Conservation (phyloP, 23 tunicate species). For the Botrylloides violaceus region DNA sequence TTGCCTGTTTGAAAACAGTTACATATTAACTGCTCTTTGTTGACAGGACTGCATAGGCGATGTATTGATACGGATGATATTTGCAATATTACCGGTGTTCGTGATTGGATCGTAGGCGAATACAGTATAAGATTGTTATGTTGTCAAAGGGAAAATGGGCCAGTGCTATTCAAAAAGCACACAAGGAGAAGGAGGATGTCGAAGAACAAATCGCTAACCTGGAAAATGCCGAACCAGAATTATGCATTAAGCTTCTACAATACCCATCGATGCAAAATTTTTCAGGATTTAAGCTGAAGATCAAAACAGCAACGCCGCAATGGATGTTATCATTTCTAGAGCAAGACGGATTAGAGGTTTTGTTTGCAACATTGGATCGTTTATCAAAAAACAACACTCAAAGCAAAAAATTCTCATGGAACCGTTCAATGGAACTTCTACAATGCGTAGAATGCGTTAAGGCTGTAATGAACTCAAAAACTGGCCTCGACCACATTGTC, state of each 20-base stretch:
- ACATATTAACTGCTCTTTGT: background rate
- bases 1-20: background rate
- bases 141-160: conserved; percentile 41
- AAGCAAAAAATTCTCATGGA: conserved; percentile 30
- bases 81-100: too few species aligned
- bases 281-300: conserved; percentile 77
- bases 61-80: too few species aligned
- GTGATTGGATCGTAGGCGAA: too few species aligned
- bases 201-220: conserved; percentile 76
- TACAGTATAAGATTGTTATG: too few species aligned
- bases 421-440: conserved; percentile 78
- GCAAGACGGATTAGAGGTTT: conserved; percentile 81
- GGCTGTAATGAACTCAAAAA: conserved; percentile 86
- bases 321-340: conserved; percentile 95
- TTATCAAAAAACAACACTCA: conserved; percentile 35
- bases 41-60: too few species aligned
- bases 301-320: conserved; percentile 43
- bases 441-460: conserved; percentile 95
- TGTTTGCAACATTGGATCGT: conserved; percentile 73
- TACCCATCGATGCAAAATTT: conserved; percentile 91
- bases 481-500: conserved; percentile 81
- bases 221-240: conserved; percentile 88
- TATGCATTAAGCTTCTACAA: conserved; percentile 82
- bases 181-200: conserved; percentile 51
- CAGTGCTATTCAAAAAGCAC: conserved; percentile 37